Evolutionary conservation across 2,888 invertebrate genomes (phyloP), one percentile per base, ranked within the genome.

Genomic region (Ariolimax columbianus): DNA sequence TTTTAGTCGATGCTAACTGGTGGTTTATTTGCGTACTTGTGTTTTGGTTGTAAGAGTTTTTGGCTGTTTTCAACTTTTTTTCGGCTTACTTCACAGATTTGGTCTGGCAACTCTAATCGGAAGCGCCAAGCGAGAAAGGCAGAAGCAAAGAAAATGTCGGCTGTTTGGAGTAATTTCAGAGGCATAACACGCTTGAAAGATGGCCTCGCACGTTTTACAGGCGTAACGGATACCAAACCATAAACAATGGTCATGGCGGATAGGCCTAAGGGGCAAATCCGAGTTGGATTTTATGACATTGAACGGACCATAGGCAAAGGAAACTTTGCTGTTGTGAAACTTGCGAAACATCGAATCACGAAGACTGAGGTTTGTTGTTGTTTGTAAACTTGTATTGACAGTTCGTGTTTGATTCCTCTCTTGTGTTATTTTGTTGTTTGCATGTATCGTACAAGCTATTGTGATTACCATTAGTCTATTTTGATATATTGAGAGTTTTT

Each of bases 241-340:
- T 86, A 85, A 86, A 85, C 86, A 83, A 84, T 87, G 87, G 86
- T 87, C 86, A 87, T 87, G 87, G 87, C 87, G 51, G 82, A 84
- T 66, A 82, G 87, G 82, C 87, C 87, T 26, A 87, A 87, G 68
- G 84, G 86, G 84, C 87, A 87, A 82, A 91, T 94, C 85, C 91
- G 93, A 88, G 98, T 99, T 93, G 99, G 99, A 92, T 98, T 98
- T 95, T 99, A 99, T 95, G 98, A 98, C 95, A 96, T 99, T 94
- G 98, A 98, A 95, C 97, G 97, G 95, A 99, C 99, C 75, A 98
- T 99, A 94, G 99, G 99, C 92, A 98, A 98, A 94, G 99, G 99
- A 90, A 99, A 99, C 95, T 99, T 99, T 95, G 99, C 99, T 91
- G 97, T 99, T 91, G 99, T 99, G 93, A 99, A 99, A 96, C 96